Evolutionary conservation across 1,140 invertebrate species (phyloP).

Genomic region (Drosophila pandora): DNA sequence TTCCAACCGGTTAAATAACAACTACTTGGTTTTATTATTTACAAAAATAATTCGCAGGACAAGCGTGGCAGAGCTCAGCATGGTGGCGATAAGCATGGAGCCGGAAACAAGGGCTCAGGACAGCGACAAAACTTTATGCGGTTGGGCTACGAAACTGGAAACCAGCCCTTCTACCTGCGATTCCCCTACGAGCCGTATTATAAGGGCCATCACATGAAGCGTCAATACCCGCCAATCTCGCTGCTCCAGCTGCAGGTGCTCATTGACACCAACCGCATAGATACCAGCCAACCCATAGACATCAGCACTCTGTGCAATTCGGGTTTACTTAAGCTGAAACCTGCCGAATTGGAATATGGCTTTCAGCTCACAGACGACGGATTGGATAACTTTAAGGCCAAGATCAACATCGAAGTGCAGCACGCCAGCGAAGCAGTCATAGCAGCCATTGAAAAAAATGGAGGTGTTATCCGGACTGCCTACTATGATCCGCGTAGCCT

Average conservation of each 20-base stretch:
- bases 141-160: constrained; percentile 95
- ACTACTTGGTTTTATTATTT: background rate
- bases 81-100: constrained; percentile 93
- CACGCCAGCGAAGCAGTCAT: constrained; percentile 96
- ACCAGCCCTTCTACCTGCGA: constrained; percentile 94
- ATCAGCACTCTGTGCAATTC: constrained; percentile 92
- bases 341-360: constrained; percentile 93
- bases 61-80: constrained; percentile 91
- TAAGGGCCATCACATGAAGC: constrained; percentile 92
- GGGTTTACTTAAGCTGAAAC: constrained; percentile 89
- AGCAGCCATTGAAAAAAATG: constrained; percentile 97
- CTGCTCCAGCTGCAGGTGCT: constrained; percentile 92
- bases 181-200: constrained; percentile 95
- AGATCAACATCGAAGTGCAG: constrained; percentile 99
- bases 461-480: constrained; percentile 96
- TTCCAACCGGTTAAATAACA: constrained; percentile 67
- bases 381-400: constrained; percentile 93
- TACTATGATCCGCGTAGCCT: constrained; percentile 92
- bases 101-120: constrained; percentile 94
- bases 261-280: constrained; percentile 94
- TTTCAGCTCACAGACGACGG: constrained; percentile 98
- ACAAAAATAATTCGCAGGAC: constrained; percentile 74
- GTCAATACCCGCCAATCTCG: constrained; percentile 96
- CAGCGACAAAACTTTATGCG: constrained; percentile 93
- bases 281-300: constrained; percentile 94